These are phyloP conservation scores for Aplocera efformata DNA, from an alignment of 2,888 invertebrate genomes.

Conservation along the genomic window DNA sequence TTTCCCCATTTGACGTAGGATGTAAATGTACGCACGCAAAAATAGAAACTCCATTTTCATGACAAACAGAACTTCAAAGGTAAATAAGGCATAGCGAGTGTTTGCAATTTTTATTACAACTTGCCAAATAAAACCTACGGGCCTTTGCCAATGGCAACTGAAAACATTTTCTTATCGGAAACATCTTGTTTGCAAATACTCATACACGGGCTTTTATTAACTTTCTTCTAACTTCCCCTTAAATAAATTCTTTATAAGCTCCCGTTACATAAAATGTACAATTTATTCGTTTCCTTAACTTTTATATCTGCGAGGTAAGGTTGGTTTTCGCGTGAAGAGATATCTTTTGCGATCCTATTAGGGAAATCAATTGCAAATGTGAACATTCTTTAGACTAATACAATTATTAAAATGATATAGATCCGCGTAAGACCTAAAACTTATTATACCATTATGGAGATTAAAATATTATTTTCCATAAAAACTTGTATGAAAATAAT, in stretches of 20 bases:
- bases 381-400: conserved; percentile 20
- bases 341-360: conserved; percentile 19
- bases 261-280: conserved; percentile 17
- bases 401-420: conserved; percentile 24
- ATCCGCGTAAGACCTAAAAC: too few relatives aligned
- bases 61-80: conserved; percentile 17
- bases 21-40: conserved; percentile 2
- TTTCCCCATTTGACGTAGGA: not conserved
- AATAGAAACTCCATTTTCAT: conserved; percentile 7
- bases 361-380: conserved; percentile 25
- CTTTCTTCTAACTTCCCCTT: conserved; percentile 26
- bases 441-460: too few relatives aligned
- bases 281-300: conserved; percentile 14
- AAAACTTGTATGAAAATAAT: too few relatives aligned
- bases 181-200: conserved; percentile 31
- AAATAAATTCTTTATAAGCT: conserved; percentile 24
- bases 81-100: conserved; percentile 17
- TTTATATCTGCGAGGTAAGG: conserved; percentile 14
- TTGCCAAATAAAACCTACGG: conserved; percentile 17
- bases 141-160: conserved; percentile 15
- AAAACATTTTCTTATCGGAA: conserved; percentile 19
- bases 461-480: too few relatives aligned
- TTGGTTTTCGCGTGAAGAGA: conserved; percentile 11
- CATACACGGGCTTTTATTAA: conserved; percentile 26
- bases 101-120: conserved; percentile 22